Evolutionary conservation across 2,113 vertebrate genomes (phyloP), one percentile per base, ranked within the genome.

Genomic region (Asarcornis scutulata): DNA sequence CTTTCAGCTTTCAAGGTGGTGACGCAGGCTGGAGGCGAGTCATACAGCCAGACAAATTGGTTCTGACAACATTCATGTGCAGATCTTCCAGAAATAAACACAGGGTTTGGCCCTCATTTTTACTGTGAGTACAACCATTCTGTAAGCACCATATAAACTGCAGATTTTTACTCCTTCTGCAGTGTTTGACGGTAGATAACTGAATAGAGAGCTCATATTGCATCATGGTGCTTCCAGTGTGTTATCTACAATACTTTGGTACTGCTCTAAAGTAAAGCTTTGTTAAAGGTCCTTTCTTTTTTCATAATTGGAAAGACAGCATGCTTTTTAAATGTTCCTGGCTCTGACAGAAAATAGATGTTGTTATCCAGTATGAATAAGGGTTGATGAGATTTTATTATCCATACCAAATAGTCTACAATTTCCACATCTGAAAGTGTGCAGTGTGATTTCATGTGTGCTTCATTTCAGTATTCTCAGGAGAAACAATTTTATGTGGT

Each of bases 361-460:
- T 91, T 89, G 53, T 81, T 93, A 86, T 89, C 52, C 48, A 56
- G 66, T 23, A 21, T 93, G 81, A 97, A 95, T 89, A 82, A 56
- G 10, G 53, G 58, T 82, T 87, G 94, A 93, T 96, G 88, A 95
- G 92, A 76, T 90, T 96, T 91, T 89, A 76, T 91, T 92, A 73
- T 89, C 53, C 1, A 0, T 71, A 50, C 81, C 81, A 87, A 89
- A 95, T 72, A 88, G 1, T 75, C 85, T 93, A 42, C 20, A 73
- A 82, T 46, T 69, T 84, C 66, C 50, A 67, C 44, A 76, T 91
- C 77, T 92, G 77, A 86, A 90, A 89, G 66, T 0, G 0, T 92
- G 62, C 12, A 3, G 6, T 75, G 44, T 81, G 62, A 86, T 96
- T 84, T 84, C 31, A n/a, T 38, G 11, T 82, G 83, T 89, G 88